Evolutionary conservation across 2,888 invertebrate species (phyloP).

Genomic region (Dorcus hopei): DNA sequence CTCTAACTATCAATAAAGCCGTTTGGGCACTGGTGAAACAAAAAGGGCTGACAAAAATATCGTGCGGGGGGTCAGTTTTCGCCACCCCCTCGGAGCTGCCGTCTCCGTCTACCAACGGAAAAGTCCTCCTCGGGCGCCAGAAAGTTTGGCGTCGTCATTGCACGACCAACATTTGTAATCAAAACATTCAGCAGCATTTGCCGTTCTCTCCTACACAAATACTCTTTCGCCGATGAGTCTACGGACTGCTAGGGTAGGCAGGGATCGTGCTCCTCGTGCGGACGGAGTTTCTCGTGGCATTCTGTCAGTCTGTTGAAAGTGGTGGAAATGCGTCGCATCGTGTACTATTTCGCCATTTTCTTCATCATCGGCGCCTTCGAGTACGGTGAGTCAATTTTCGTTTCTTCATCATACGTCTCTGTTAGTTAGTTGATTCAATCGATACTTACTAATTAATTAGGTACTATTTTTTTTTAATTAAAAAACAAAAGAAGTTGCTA

Average conservation of each 20-base stretch:
- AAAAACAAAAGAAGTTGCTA: not conserved
- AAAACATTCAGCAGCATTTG: constrained; percentile 15
- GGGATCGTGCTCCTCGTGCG: too few relatives aligned
- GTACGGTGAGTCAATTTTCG: constrained; percentile 7
- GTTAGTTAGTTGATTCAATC: not conserved
- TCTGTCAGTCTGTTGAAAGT: too few relatives aligned
- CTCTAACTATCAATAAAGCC: too few relatives aligned
- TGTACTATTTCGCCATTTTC: constrained; percentile 4
- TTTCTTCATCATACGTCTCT: not conserved
- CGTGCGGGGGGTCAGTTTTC: not conserved
- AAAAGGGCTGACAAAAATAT: too few relatives aligned
- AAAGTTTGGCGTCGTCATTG: constrained; percentile 29
- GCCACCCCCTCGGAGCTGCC: not conserved
- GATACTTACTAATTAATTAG: too few relatives aligned
- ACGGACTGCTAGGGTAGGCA: too few relatives aligned
- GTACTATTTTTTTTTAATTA: too few relatives aligned
- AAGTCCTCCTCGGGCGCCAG: constrained; percentile 24
- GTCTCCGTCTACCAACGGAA: constrained; percentile 26
- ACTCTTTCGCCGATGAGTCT: too few relatives aligned
- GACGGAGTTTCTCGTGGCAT: too few relatives aligned
- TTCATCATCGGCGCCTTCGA: constrained; percentile 4
- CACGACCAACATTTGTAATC: constrained; percentile 24
- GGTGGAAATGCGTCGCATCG: too few relatives aligned
- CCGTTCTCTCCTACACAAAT: too few relatives aligned
- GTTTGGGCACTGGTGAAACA: too few relatives aligned